Percentiles rank a stretch among this genome's conserved stretches.
These are phyloP conservation scores for Lithophane ornitopus DNA, from an alignment of 2,888 invertebrate genomes.

Conservation along the genomic window DNA sequence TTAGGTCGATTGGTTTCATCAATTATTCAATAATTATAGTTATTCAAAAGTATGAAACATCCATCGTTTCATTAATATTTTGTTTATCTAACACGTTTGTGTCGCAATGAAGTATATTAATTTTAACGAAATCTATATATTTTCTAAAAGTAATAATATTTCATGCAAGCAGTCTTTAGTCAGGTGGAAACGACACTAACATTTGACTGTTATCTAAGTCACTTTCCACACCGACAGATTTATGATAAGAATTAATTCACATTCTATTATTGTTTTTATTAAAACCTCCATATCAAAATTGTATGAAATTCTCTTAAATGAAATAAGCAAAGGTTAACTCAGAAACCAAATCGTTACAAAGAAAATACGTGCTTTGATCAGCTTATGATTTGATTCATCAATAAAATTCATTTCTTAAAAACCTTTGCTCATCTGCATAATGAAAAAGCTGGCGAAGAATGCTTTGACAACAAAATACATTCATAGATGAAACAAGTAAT, in stretches of 20 bases:
- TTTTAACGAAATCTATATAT: slow-evolving; percentile 67
- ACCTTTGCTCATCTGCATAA: slow-evolving; percentile 36
- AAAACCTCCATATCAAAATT: slow-evolving; percentile 57
- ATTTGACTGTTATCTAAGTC: slow-evolving; percentile 37
- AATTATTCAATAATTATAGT: slow-evolving; percentile 59
- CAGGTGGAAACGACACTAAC: slow-evolving; percentile 68
- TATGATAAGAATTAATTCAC: slow-evolving; percentile 49
- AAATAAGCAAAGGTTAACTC: slow-evolving; percentile 36
- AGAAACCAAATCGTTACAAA: slow-evolving; percentile 23
- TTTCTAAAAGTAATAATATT: slow-evolving; percentile 72
- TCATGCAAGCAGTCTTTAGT: slow-evolving; percentile 82
- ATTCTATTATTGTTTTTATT: slow-evolving; percentile 51
- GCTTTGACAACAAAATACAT: slow-evolving; percentile 40
- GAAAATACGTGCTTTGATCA: slow-evolving; percentile 10
- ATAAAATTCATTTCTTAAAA: slow-evolving; percentile 31
- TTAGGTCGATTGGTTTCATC: slow-evolving; percentile 65
- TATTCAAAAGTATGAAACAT: slow-evolving; percentile 64
- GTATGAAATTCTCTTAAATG: slow-evolving; percentile 46
- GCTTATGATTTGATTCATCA: slow-evolving; percentile 22
- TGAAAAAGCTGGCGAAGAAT: slow-evolving; percentile 53
- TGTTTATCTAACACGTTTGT: slow-evolving; percentile 63
- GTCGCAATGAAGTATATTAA: slow-evolving; percentile 59
- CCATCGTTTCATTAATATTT: slow-evolving; percentile 60
- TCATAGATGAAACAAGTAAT: slow-evolving; percentile 39
- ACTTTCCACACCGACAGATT: slow-evolving; percentile 49